A percentile compares a stretch with the other conserved stretches of the same genome.
These are phyloP conservation scores for Trichopoda pennipes DNA, from an alignment of 2,888 invertebrate species.

Conservation along the genomic window DNA sequence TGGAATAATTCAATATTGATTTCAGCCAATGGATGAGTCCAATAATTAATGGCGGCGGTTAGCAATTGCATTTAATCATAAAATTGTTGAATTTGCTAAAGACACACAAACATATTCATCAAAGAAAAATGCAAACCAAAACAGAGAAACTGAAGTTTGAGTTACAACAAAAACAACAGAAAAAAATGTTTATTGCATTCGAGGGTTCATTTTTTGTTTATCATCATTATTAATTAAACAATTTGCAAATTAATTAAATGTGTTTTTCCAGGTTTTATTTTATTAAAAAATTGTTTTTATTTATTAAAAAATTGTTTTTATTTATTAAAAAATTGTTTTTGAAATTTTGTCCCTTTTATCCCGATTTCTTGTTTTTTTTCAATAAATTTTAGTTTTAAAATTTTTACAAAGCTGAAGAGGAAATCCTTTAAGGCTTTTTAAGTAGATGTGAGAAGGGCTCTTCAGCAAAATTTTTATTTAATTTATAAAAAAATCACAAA, in stretches of 20 bases:
- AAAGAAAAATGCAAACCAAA: background rate
- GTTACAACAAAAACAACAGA: background rate
- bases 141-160: too few relatives aligned
- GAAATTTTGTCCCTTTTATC: background rate
- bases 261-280: constrained; percentile 11
- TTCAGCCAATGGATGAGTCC: constrained; percentile 63
- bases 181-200: constrained; percentile 10
- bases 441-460: constrained; percentile 71
- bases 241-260: constrained; percentile 66
- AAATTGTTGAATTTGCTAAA: constrained; percentile 27
- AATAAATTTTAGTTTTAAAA: background rate
- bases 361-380: background rate
- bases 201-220: constrained; percentile 51
- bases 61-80: constrained; percentile 54
- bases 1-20: constrained; percentile 69
- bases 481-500: constrained; percentile 76
- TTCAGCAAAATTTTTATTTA: constrained; percentile 60
- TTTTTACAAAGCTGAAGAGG: constrained; percentile 40
- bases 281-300: background rate
- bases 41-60: constrained; percentile 67
- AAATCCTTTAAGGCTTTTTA: constrained; percentile 54
- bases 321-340: constrained; percentile 6
- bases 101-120: background rate
- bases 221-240: constrained; percentile 63
- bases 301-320: background rate